Conservation (phyloP, 2,113 vertebrate species). For the Sarotherodon lohbergeri region DNA sequence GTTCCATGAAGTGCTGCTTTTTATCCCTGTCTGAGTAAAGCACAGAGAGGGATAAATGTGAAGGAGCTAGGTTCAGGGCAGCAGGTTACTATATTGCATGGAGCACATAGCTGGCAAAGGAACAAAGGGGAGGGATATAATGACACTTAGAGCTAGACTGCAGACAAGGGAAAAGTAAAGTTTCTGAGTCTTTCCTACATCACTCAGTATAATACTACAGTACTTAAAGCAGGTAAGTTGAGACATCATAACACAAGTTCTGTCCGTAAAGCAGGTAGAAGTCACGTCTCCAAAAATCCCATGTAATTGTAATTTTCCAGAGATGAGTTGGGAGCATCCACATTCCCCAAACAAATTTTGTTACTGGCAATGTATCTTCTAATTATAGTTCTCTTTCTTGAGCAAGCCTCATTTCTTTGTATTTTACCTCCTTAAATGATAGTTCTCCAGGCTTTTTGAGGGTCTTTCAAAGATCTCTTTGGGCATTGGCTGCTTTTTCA, state of each 20-base stretch:
- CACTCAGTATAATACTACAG: slow-evolving; percentile 26
- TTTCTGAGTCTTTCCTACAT: slow-evolving; percentile 43
- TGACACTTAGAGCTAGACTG: slow-evolving; percentile 24
- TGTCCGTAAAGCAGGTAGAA: background rate
- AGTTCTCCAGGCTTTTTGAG: background rate
- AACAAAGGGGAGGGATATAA: slow-evolving; percentile 50
- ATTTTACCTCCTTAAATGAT: background rate
- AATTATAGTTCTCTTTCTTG: background rate
- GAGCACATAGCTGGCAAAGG: slow-evolving; percentile 48
- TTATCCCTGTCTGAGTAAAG: slow-evolving; percentile 8
- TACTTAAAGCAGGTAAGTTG: background rate
- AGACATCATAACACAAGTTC: background rate
- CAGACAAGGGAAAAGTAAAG: slow-evolving; percentile 28
- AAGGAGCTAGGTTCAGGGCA: background rate
- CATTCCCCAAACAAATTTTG: background rate
- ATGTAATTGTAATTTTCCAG: background rate
- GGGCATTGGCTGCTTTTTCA: background rate
- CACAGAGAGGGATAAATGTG: slow-evolving; percentile 14
- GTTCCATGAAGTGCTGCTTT: background rate
- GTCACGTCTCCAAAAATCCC: background rate
- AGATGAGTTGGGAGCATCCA: background rate
- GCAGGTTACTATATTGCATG: slow-evolving; percentile 18
- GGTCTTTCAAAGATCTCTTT: background rate
- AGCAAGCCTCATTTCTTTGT: background rate
- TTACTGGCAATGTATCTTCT: background rate